phyloP scores from a whole-genome alignment of 2,797 vertebrate genomes.

The Gymnopithys bicolor region DNA sequence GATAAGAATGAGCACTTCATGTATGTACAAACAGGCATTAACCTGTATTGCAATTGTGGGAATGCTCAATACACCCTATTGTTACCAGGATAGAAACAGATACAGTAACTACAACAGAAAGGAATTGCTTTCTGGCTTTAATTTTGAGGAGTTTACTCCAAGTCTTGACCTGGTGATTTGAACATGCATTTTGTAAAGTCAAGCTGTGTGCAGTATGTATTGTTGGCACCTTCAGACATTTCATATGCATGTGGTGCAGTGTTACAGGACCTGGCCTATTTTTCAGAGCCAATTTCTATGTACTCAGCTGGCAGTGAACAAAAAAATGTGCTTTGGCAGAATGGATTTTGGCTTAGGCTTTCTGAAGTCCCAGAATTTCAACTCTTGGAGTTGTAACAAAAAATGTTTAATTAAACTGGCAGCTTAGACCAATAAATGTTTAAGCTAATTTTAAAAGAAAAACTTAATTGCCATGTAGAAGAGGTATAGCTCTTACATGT shows the following conservation, averaged over 20 bases:
- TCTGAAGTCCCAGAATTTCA: slow-evolving; percentile 29
- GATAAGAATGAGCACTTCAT: neutral
- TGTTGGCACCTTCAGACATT: slow-evolving; percentile 58
- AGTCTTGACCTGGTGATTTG: slow-evolving; percentile 44
- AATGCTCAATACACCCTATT: neutral
- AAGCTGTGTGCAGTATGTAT: slow-evolving; percentile 29
- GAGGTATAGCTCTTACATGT: neutral
- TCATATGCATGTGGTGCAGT: slow-evolving; percentile 21
- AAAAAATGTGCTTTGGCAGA: slow-evolving; percentile 56
- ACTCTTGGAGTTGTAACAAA: slow-evolving; percentile 19
- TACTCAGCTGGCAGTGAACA: slow-evolving; percentile 57
- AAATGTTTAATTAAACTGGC: slow-evolving; percentile 61
- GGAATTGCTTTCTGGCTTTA: neutral
- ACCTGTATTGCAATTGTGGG: neutral
- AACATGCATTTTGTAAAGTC: slow-evolving; percentile 30
- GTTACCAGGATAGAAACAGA: neutral
- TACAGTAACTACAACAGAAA: slow-evolving; percentile 59
- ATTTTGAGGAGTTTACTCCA: slow-evolving; percentile 12
- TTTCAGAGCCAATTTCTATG: slow-evolving; percentile 65
- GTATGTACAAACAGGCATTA: neutral
- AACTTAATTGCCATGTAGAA: neutral
- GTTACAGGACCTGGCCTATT: slow-evolving; percentile 42
- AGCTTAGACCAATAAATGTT: slow-evolving; percentile 26
- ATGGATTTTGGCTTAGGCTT: slow-evolving; percentile 42
- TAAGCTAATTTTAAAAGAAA: slow-evolving; percentile 46